Base-by-base conservation (phyloP, 2,797 vertebrate species). In the Ambastaia sidthimunki region DNA sequence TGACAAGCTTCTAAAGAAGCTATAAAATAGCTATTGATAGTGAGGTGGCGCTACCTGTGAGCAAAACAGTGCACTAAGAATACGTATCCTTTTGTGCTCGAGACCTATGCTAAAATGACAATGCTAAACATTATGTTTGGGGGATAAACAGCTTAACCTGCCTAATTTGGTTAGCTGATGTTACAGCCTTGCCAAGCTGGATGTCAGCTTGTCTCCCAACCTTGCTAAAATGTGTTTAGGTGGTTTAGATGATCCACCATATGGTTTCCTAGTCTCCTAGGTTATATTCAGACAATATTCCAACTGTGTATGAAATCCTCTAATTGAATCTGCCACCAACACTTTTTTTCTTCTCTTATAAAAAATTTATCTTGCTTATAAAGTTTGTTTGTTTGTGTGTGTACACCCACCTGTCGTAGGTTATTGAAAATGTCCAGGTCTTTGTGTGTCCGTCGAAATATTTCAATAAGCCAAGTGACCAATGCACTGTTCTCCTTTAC, bases 381-480 rank as follows among this genome's bases (percentile, higher is more conserved):
- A 3, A 48, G 6, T n/a, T 54, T 54, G 66, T 13, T 19, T 16
- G 19, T 7, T 57, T 80, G 60, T 63, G 19, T 71, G 41, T 59
- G 5, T 59, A 52, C 34, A 16, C 28, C 87, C 86, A 98, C 96
- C 96, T 98, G 96, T 54, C 94, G 91, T 4, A 97, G 90, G 86
- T 96, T 94, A 90, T 98, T 98, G 89, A 95, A 95, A 76, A 93
- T 90, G 21, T 98, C 95, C 4, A 96, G 85, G 47, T 91, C 83
- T 71, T 82, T 93, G 62, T 60, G 85, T 0, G 91, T 94, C 9
- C 73, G 82, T 3, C 78, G 79, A 80, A 96, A 91, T 54, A 95
- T 91, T 0, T 67, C 41, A 68, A 95, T 92, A 11, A 97, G 88
- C 21, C 78, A 88, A 37, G 44, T 68, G 41, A 95, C 93, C 0